A percentile compares a stretch with the other conserved stretches of the same genome.
phyloP scores from a whole-genome alignment of 2,888 invertebrate genomes.

The Napeogenes inachia region DNA sequence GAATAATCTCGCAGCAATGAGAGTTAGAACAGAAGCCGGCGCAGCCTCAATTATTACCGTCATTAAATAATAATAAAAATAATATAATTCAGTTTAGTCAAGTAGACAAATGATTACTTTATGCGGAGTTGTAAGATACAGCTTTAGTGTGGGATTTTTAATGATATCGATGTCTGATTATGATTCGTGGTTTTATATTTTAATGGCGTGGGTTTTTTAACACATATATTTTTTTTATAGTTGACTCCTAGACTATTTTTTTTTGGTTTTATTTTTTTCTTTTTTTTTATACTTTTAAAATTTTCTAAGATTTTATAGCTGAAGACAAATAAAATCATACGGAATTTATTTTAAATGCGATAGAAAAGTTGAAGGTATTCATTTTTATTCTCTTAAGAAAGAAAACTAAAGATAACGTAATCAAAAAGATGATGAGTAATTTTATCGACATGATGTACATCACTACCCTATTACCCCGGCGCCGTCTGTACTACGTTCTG shows the following conservation, averaged over 20 bases:
- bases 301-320: too few relatives aligned
- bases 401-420: slow-evolving; percentile 9
- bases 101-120: slow-evolving; percentile 76
- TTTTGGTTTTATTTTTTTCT: too few relatives aligned
- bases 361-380: slow-evolving; percentile 1
- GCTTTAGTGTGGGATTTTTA: slow-evolving; percentile 38
- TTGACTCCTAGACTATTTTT: too few relatives aligned
- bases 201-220: too few relatives aligned
- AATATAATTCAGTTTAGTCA: slow-evolving; percentile 76
- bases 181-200: neutral
- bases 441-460: slow-evolving; percentile 32
- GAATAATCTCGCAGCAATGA: slow-evolving; percentile 50
- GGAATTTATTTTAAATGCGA: too few relatives aligned
- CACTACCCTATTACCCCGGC: slow-evolving; percentile 43
- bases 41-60: slow-evolving; percentile 60
- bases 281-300: too few relatives aligned
- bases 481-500: slow-evolving; percentile 66
- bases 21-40: slow-evolving; percentile 65
- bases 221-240: too few relatives aligned
- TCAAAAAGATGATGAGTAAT: neutral
- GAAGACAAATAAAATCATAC: too few relatives aligned
- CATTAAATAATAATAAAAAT: slow-evolving; percentile 73
- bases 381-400: neutral
- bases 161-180: slow-evolving; percentile 22
- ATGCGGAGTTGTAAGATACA: slow-evolving; percentile 48